A percentile compares a stretch with the other conserved stretches of the same genome.
These are phyloP conservation scores for Tragulus kanchil DNA, from an alignment of 2,113 vertebrate species.

Conservation along the genomic window DNA sequence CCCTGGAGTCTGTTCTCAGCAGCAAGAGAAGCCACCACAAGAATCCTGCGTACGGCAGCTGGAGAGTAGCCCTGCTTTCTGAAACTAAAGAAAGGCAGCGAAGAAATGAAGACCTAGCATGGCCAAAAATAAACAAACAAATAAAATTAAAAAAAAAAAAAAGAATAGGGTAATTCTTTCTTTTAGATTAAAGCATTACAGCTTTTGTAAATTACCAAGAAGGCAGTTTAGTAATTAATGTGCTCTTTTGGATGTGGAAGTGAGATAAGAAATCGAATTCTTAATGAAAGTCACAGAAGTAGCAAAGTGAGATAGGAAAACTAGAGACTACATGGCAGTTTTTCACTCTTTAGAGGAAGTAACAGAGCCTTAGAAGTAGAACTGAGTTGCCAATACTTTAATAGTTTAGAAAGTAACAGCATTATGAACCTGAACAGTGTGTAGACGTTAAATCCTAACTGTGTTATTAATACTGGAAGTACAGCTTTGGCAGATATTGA, in stretches of 20 bases:
- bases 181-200: constrained; percentile 2
- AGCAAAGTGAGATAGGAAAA: constrained; percentile 46
- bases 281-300: background rate
- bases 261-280: constrained; percentile 18
- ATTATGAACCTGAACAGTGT: background rate
- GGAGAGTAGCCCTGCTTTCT: no score
- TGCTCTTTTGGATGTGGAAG: background rate
- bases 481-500: background rate
- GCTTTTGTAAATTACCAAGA: constrained; percentile 11
- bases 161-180: background rate
- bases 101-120: no score
- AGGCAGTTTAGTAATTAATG: background rate
- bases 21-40: no score
- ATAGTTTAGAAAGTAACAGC: background rate
- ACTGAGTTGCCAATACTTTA: background rate
- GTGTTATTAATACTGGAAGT: background rate
- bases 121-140: no score
- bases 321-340: background rate
- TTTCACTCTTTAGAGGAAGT: no score
- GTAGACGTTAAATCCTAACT: background rate
- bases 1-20: no score
- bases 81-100: no score
- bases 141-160: no score
- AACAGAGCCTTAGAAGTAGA: constrained; percentile 8
- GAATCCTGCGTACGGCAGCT: no score